These are phyloP conservation scores for Alitta virens DNA, from an alignment of 2,888 invertebrate genomes.

Conservation along the genomic window DNA sequence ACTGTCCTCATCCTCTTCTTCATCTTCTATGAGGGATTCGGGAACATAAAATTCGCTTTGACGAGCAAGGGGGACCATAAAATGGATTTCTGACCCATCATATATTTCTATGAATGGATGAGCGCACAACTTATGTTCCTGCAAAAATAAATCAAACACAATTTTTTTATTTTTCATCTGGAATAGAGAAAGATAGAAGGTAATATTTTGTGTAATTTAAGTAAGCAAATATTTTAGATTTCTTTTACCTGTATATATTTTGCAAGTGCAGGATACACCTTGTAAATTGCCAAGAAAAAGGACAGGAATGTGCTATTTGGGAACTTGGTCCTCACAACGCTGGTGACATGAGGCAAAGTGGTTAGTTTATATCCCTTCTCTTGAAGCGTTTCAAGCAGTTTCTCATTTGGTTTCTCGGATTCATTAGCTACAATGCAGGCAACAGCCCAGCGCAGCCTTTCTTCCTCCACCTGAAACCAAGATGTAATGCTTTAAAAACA, in stretches of 20 bases:
- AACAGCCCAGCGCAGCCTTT: slow-evolving; percentile 55
- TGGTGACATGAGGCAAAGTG: slow-evolving; percentile 54
- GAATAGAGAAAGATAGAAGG: no score
- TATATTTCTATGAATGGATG: slow-evolving; percentile 59
- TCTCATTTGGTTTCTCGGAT: slow-evolving; percentile 32
- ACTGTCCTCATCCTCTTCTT: slow-evolving; percentile 1
- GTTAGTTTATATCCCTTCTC: slow-evolving; percentile 54
- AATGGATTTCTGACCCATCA: slow-evolving; percentile 53
- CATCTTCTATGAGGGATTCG: slow-evolving; percentile 37
- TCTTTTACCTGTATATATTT: slow-evolving; percentile 55
- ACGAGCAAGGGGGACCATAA: slow-evolving; percentile 57
- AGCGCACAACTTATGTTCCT: slow-evolving; percentile 49
- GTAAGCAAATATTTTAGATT: neutral
- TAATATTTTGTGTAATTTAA: no score
- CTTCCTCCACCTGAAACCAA: slow-evolving; percentile 41
- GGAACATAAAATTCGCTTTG: slow-evolving; percentile 59
- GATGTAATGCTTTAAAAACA: no score
- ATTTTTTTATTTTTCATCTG: no score
- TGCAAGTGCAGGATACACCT: slow-evolving; percentile 56
- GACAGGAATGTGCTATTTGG: slow-evolving; percentile 57
- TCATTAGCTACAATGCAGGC: slow-evolving; percentile 54
- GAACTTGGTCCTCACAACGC: slow-evolving; percentile 56
- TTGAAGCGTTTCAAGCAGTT: slow-evolving; percentile 34
- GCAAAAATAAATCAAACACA: neutral
- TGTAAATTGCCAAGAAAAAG: slow-evolving; percentile 55